Evolutionary conservation across 2,888 invertebrate species (phyloP).

Genomic region (Drosophila kokeensis): DNA sequence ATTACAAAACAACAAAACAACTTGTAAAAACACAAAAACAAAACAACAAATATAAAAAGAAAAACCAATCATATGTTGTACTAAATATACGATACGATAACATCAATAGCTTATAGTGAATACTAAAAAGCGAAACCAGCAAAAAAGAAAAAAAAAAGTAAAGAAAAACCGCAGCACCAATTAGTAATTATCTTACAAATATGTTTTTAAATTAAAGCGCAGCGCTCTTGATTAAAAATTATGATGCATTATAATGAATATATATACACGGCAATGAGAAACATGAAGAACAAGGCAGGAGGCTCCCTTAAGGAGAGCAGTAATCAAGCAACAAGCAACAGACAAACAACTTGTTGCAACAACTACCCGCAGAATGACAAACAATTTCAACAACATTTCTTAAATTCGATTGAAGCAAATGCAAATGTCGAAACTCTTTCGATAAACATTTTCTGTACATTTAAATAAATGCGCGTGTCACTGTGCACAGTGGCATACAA

Average conservation of each 20-base stretch:
- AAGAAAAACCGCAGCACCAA: slow-evolving; percentile 36
- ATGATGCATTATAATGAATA: slow-evolving; percentile 74
- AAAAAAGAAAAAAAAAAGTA: slow-evolving; percentile 34
- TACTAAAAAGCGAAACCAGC: slow-evolving; percentile 36
- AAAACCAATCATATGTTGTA: slow-evolving; percentile 52
- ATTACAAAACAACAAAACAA: slow-evolving; percentile 45
- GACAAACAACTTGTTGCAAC: slow-evolving; percentile 27
- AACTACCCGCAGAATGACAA: slow-evolving; percentile 63
- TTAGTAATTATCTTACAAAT: slow-evolving; percentile 37
- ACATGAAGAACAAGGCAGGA: slow-evolving; percentile 7
- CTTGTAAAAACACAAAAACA: slow-evolving; percentile 55
- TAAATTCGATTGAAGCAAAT: slow-evolving; percentile 27
- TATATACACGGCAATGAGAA: slow-evolving; percentile 58
- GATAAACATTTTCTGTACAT: slow-evolving; percentile 61
- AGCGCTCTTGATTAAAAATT: slow-evolving; percentile 61
- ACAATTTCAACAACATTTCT: slow-evolving; percentile 40
- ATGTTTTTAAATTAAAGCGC: slow-evolving; percentile 53
- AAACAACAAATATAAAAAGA: slow-evolving; percentile 35
- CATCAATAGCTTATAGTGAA: slow-evolving; percentile 32
- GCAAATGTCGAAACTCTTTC: slow-evolving; percentile 19
- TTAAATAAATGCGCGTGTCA: slow-evolving; percentile 71
- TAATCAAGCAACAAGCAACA: slow-evolving; percentile 9
- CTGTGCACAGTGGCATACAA: slow-evolving; percentile 62
- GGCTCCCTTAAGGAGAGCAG: slow-evolving; percentile 21
- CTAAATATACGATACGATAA: slow-evolving; percentile 52